Evolutionary conservation across 2,113 vertebrate genomes (phyloP), one percentile per base, ranked within the genome.

Genomic region (Myotis yumanensis): DNA sequence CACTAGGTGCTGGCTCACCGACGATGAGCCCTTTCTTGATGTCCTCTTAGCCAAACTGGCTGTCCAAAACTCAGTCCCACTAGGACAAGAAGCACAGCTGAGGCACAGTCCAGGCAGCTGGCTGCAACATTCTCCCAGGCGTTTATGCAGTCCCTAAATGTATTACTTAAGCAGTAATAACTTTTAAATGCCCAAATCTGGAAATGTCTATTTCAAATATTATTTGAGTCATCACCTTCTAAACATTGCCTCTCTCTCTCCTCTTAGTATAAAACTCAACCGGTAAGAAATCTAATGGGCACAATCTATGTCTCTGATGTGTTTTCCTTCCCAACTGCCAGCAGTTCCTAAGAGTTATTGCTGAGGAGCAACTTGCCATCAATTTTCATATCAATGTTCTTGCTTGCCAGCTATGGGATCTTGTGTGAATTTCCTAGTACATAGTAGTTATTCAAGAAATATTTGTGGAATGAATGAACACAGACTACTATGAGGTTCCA

Each of bases 301-400:
- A n/a, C 8, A 86, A 84, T 71, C 82, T 84, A 86, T 28, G n/a
- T 83, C 62, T 94, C 52, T 37, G 40, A 68, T 86, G 91, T 86
- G 30, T 57, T 81, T 86, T 86, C 59, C 43, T 92, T 92, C 83
- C 86, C 89, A 92, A 69, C 10, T 66, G 88, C 69, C 35, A 91
- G 72, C 83, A 96, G 79, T 96, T 80, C 52, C 64, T 79, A 73
- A 89, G 17, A 71, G 62, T 88, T 72, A 77, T 6, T 84, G 46
- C 40, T 86, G 75, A 92, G 90, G 32, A 89, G 80, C 30, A 76
- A 84, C 35, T 46, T 92, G 59, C 40, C 69, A 37, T 51, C 69
- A 20, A 51, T 81, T 93, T 90, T 93, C 69, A 88, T 18, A 75
- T 23, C 51, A 80, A 57, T 25, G 52, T 43, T 69, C 46, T 66